Conservation (phyloP, 2,888 invertebrate species). For the Neoscelio sp. region DNA sequence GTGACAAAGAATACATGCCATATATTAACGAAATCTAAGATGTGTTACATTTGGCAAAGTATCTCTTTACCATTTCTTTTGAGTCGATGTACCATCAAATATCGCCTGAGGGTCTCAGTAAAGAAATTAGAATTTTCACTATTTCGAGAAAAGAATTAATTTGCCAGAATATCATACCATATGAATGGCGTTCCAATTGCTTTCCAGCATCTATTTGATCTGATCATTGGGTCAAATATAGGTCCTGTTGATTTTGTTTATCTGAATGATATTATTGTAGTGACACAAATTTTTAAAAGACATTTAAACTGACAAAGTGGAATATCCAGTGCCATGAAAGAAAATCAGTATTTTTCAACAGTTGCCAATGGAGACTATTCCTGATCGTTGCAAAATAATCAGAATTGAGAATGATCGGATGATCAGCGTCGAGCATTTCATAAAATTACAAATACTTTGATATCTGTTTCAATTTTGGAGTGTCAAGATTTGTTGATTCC, state of each 20-base stretch:
- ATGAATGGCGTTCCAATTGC: slow-evolving; percentile 31
- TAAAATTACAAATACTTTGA: no score
- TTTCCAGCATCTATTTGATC: slow-evolving; percentile 27
- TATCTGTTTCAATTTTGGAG: no score
- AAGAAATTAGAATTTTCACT: slow-evolving; percentile 30
- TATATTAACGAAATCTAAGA: slow-evolving; percentile 38
- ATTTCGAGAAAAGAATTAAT: slow-evolving; percentile 33
- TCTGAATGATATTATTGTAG: slow-evolving; percentile 39
- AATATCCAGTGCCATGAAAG: slow-evolving; percentile 30
- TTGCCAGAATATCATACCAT: slow-evolving; percentile 23
- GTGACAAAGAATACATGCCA: slow-evolving; percentile 26
- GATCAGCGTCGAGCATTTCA: no score
- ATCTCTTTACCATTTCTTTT: slow-evolving; percentile 24
- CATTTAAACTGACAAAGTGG: slow-evolving; percentile 37
- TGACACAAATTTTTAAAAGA: slow-evolving; percentile 31
- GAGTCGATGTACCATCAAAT: slow-evolving; percentile 29
- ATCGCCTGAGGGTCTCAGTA: slow-evolving; percentile 22
- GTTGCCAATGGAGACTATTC: slow-evolving; percentile 19
- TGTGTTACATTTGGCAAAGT: slow-evolving; percentile 13
- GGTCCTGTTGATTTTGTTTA: slow-evolving; percentile 29
- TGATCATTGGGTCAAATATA: slow-evolving; percentile 6
- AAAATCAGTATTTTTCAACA: no score
- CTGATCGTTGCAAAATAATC: no score
- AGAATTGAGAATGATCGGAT: no score
- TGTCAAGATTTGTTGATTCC: no score